Evolutionary conservation across 1,140 invertebrate genomes (phyloP), one percentile per base, ranked within the genome.

Genomic region (Nephotettix cincticeps): DNA sequence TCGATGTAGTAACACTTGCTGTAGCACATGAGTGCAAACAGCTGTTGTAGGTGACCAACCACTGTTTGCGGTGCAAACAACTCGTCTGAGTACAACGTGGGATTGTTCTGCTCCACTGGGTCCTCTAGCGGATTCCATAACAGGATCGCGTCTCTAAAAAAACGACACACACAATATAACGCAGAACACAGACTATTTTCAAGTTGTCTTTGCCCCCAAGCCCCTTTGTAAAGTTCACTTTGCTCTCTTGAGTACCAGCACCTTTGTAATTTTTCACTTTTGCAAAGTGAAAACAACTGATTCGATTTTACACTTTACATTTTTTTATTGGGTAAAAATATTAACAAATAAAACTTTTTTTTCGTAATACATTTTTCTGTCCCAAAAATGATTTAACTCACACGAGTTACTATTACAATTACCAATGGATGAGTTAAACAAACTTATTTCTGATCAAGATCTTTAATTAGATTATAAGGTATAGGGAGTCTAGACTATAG

Each of bases 1-100:
- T 91, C 88, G 29, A 91, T 81, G 54, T 83, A 84, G 75, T 82
- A 81, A 75, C 82, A 80, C 73, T 84, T 85, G 72, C 85, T 87
- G 72, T 84, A 86, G 77, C 89, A 86, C 81, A 91, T 83, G 73
- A 88, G 81, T 0, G 87, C 87, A 84, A 91, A 91, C 47, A 91
- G 83, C 32, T 86, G 83, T 76, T 91, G 90, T 17, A 91, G 79
- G 73, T 90, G 87, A 4, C 86, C 88, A 74, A 89, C 79, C 1
- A 79, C 81, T 29, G 82, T 81, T 28, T 77, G 78, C 19, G 84
- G 84, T 75, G 70, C 69, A 75, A 77, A 63, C 23, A 28, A 14
- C 73, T 78, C 75, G 25, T 30, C 47, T 1, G 79, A 73, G 2
- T 78, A 71, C 67, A 79, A 76, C 28, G 73, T 63, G 30, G 77